Conservation (phyloP, 1,140 invertebrate genomes). For the Bicyclus anynana region DNA sequence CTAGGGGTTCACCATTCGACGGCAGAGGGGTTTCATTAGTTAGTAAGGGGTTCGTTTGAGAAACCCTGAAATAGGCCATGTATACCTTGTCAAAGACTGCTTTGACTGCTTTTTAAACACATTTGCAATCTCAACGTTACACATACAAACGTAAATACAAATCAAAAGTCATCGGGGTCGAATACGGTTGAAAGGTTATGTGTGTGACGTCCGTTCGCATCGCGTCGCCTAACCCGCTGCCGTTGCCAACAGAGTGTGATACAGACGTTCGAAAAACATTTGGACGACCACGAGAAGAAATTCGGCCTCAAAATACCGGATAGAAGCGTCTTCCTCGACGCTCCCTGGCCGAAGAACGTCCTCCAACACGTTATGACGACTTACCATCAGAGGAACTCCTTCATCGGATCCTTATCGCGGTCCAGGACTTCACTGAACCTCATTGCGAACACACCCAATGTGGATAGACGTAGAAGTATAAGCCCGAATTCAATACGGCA, state of each 20-base stretch:
- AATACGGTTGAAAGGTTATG: conserved; percentile 15
- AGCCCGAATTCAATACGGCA: conserved; percentile 37
- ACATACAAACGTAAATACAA: no score
- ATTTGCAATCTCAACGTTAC: not conserved
- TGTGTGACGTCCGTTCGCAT: conserved; percentile 46
- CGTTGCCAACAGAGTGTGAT: conserved; percentile 56
- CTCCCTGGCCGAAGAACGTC: conserved; percentile 71
- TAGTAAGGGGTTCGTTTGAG: no score
- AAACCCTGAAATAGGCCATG: no score
- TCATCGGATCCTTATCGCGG: conserved; percentile 74
- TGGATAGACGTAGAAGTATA: conserved; percentile 48
- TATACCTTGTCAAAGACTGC: no score
- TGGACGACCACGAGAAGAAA: conserved; percentile 76
- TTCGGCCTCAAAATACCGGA: conserved; percentile 71
- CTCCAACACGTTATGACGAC: conserved; percentile 71
- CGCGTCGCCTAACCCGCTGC: conserved; percentile 31
- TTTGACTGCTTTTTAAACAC: not conserved
- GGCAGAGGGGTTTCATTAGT: no score
- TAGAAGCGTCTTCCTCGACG: conserved; percentile 53
- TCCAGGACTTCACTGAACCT: conserved; percentile 75
- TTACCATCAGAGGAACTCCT: conserved; percentile 69
- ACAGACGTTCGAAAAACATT: conserved; percentile 56
- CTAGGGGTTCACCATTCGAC: no score
- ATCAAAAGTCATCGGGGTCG: no score
- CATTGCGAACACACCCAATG: conserved; percentile 41